phyloP scores from a whole-genome alignment of 2,888 invertebrate genomes.

The Melieria omissa region DNA sequence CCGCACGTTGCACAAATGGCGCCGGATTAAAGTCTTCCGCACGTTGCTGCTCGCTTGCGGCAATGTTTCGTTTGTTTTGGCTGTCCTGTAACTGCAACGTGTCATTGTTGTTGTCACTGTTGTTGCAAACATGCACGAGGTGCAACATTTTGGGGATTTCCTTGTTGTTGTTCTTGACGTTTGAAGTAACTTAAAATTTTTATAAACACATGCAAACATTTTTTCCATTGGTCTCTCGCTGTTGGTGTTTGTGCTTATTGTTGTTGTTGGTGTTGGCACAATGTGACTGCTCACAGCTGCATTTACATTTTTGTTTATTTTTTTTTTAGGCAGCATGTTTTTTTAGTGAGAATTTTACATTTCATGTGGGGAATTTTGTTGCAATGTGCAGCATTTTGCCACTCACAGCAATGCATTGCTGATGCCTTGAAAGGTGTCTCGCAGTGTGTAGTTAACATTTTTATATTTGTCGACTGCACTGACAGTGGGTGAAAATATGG shows the following conservation, averaged over 20 bases:
- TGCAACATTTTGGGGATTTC: slow-evolving; percentile 33
- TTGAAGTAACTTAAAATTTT: slow-evolving; percentile 57
- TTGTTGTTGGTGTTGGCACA: too few species aligned
- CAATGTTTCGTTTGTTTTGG: background rate
- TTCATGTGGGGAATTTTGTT: too few species aligned
- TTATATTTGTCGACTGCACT: too few species aligned
- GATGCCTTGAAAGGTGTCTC: too few species aligned
- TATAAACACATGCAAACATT: slow-evolving; percentile 48
- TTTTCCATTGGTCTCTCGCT: background rate
- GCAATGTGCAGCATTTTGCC: too few species aligned
- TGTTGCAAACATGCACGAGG: slow-evolving; percentile 23
- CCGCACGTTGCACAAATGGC: slow-evolving; percentile 26
- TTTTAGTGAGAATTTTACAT: too few species aligned
- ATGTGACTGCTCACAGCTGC: background rate
- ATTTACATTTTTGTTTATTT: background rate
- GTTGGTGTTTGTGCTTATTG: background rate
- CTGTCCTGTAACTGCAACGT: slow-evolving; percentile 11
- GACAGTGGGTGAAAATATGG: too few species aligned
- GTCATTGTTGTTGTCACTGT: slow-evolving; percentile 15
- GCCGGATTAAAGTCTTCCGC: slow-evolving; percentile 28
- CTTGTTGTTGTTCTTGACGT: slow-evolving; percentile 37
- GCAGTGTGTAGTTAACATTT: too few species aligned
- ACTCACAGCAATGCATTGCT: too few species aligned
- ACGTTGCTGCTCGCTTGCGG: background rate
- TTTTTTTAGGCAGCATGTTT: background rate